Percentiles rank a stretch among this genome's conserved stretches.
Evolutionary conservation across 2,888 invertebrate genomes (phyloP).

Genomic region (Drosophila rubida): DNA sequence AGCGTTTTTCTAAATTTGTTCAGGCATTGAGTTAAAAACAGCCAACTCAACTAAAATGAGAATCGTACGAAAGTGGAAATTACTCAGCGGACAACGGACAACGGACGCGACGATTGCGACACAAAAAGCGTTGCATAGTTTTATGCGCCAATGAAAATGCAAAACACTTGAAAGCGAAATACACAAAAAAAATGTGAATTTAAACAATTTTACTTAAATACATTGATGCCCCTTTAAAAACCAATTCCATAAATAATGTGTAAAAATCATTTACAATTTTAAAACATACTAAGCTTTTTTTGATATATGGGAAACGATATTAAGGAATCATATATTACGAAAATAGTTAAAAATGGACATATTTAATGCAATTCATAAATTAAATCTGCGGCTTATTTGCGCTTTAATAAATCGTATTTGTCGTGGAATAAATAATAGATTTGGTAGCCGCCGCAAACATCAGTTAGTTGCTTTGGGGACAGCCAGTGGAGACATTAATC

Average conservation of each 20-base stretch:
- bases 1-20: slow-evolving; percentile 63
- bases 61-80: slow-evolving; percentile 24
- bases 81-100: slow-evolving; percentile 29
- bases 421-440: slow-evolving; percentile 15
- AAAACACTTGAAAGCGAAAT: too few relatives aligned
- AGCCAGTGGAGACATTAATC: slow-evolving; percentile 33
- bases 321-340: neutral
- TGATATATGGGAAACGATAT: neutral
- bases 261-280: neutral
- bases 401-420: slow-evolving; percentile 29
- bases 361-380: slow-evolving; percentile 16
- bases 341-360: neutral
- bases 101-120: neutral
- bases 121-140: slow-evolving; percentile 62
- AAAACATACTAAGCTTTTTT: neutral
- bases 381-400: slow-evolving; percentile 14
- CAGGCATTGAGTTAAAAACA: slow-evolving; percentile 54
- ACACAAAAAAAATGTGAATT: neutral
- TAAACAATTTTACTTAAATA: too few relatives aligned
- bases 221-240: too few relatives aligned
- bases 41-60: slow-evolving; percentile 14
- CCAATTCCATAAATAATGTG: too few relatives aligned
- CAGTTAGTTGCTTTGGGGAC: slow-evolving; percentile 8
- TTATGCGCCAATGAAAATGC: slow-evolving; percentile 53
- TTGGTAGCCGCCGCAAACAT: slow-evolving; percentile 5